Percentiles rank a stretch among this genome's conserved stretches.
Conservation (phyloP, 2,797 vertebrate species). For the Petrocephalus schoutedeni region DNA sequence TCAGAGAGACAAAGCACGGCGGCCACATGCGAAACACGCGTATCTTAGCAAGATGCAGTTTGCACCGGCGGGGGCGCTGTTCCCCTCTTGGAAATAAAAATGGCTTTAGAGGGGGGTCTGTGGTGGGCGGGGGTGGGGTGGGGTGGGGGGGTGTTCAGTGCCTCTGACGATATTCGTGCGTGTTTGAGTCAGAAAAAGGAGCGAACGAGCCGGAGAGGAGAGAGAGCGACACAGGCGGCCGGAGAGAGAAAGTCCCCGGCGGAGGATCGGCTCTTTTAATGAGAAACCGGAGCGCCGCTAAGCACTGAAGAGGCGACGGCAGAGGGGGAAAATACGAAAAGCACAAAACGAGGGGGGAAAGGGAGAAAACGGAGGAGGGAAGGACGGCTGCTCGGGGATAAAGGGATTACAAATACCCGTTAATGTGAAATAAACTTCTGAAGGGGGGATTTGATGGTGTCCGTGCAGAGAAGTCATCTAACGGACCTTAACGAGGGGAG, state of each 20-base stretch:
- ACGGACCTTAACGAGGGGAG: slow-evolving; percentile 50
- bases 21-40: background rate
- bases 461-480: slow-evolving; percentile 40
- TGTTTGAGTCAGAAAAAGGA: slow-evolving; percentile 27
- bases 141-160: background rate
- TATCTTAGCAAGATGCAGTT: slow-evolving; percentile 34
- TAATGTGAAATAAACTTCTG: slow-evolving; percentile 29
- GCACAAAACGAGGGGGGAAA: background rate
- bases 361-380: slow-evolving; percentile 15
- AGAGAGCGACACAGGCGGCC: slow-evolving; percentile 33
- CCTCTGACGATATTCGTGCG: slow-evolving; percentile 18
- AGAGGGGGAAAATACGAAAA: slow-evolving; percentile 1
- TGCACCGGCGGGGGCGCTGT: slow-evolving; percentile 44
- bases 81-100: slow-evolving; percentile 35
- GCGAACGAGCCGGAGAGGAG: slow-evolving; percentile 43
- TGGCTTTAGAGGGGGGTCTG: slow-evolving; percentile 37
- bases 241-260: slow-evolving; percentile 32
- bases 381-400: slow-evolving; percentile 27
- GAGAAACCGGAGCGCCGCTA: slow-evolving; percentile 46
- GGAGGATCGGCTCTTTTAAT: slow-evolving; percentile 46
- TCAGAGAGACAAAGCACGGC: slow-evolving; percentile 5
- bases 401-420: slow-evolving; percentile 43
- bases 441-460: slow-evolving; percentile 58
- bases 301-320: slow-evolving; percentile 18
- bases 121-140: slow-evolving; percentile 9